A percentile compares a stretch with the other conserved stretches of the same genome.
Conservation (phyloP, 2,888 invertebrate genomes). For the Volucella bombylans region DNA sequence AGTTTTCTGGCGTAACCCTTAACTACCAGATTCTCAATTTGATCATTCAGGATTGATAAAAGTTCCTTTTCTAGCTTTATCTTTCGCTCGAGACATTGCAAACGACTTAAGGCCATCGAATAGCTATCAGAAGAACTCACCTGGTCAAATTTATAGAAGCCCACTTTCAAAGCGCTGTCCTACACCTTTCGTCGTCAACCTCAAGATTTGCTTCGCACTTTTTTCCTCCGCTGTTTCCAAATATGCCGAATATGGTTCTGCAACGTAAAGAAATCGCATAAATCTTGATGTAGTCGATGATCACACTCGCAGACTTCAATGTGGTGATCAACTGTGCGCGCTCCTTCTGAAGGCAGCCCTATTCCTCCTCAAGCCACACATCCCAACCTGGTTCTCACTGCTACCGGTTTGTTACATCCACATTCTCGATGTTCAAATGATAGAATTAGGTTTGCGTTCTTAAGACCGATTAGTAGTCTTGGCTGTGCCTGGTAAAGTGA, state of each 20-base stretch:
- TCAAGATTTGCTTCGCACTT: slow-evolving; percentile 38
- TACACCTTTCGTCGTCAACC: slow-evolving; percentile 34
- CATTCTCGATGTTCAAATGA: slow-evolving; percentile 55
- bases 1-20: no score
- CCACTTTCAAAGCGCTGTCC: slow-evolving; percentile 59
- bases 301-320: slow-evolving; percentile 62
- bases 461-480: slow-evolving; percentile 54
- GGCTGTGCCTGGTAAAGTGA: no score
- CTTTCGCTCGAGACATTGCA: no score
- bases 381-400: slow-evolving; percentile 64
- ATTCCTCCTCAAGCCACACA: slow-evolving; percentile 50
- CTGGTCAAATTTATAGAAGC: no score
- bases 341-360: no score
- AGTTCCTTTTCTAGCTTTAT: no score
- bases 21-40: no score
- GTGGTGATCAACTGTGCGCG: slow-evolving; percentile 7
- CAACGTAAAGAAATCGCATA: slow-evolving; percentile 29
- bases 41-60: no score
- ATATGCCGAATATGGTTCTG: slow-evolving; percentile 7
- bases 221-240: slow-evolving; percentile 9
- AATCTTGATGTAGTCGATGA: slow-evolving; percentile 37
- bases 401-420: slow-evolving; percentile 49
- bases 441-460: slow-evolving; percentile 57
- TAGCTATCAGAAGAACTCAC: no score
- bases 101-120: no score